These are phyloP conservation scores for Prosapia bicincta DNA, from an alignment of 2,888 invertebrate genomes.

Conservation along the genomic window DNA sequence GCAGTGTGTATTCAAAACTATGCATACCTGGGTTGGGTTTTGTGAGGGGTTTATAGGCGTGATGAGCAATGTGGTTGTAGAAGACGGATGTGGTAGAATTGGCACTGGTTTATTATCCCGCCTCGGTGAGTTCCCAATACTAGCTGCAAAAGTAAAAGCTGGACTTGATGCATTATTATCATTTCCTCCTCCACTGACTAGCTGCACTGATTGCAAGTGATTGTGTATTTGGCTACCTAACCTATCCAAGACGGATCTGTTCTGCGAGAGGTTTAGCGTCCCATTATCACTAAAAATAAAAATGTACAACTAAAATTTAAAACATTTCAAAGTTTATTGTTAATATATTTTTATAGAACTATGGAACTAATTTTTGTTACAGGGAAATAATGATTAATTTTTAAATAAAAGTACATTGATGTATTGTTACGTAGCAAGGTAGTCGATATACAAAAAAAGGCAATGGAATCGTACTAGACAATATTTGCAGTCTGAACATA, in stretches of 20 bases:
- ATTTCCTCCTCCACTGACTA: background rate
- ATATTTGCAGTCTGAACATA: too few species aligned
- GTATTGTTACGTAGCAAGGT: too few species aligned
- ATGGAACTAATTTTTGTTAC: too few species aligned
- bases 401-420: too few species aligned
- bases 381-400: too few species aligned
- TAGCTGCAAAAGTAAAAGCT: slow-evolving; percentile 16
- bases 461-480: too few species aligned
- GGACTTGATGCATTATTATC: background rate
- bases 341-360: too few species aligned
- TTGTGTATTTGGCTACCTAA: slow-evolving; percentile 4
- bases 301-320: too few species aligned
- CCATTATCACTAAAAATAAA: slow-evolving; percentile 14
- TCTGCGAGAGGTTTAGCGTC: slow-evolving; percentile 14
- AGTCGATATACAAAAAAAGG: too few species aligned
- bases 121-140: background rate
- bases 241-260: background rate
- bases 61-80: slow-evolving; percentile 47
- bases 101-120: slow-evolving; percentile 38
- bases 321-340: too few species aligned
- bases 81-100: slow-evolving; percentile 50
- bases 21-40: slow-evolving; percentile 32
- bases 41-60: slow-evolving; percentile 49
- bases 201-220: background rate
- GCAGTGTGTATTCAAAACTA: too few species aligned